Evolutionary conservation across 2,797 vertebrate species (phyloP), one percentile per base, ranked within the genome.

Genomic region (Nannoperca australis): DNA sequence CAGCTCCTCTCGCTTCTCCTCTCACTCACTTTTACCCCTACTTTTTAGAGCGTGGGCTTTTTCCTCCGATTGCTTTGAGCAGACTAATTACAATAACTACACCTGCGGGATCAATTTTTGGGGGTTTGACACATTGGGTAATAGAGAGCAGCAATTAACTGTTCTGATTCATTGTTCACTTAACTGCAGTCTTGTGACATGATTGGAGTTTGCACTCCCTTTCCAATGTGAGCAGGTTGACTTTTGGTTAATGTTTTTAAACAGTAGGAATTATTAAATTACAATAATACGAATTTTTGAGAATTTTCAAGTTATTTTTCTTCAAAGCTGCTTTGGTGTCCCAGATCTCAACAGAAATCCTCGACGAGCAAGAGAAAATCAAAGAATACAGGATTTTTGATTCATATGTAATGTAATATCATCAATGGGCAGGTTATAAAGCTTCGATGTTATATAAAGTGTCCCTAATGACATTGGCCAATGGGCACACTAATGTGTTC

Each of bases 1-100:
- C 65, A 45, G 55, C 53, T 59, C 20, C 51, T 67, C 42, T 72
- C 61, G 85, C 32, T 14, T 70, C 70, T 59, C 18, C 70, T 73
- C 74, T 74, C 73, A 36, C 18, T 84, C 72, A 65, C 75, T 76
- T n/a, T 49, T 34, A 83, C 83, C 73, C 82, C 88, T 70, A 27
- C 76, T 40, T 77, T 76, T 50, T 79, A 64, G 53, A 79, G 27
- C 5, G 8, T 54, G 60, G 61, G 71, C 86, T 79, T 73, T 84
- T 88, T 85, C 72, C 83, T 85, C 59, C 69, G 77, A 76, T 88
- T 78, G 73, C 88, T 82, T 83, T 83, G 76, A 88, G 85, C 85
- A 78, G 83, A 81, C 85, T 93, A 92, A 94, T 95, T 94, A 92
- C 79, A 87, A 85, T 90, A 94, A 94, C 85, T 88, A 89, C 85